Percentiles rank a stretch among this genome's conserved stretches.
Evolutionary conservation across 2,113 vertebrate genomes (phyloP).

Genomic region (Scartelaos histophorus): DNA sequence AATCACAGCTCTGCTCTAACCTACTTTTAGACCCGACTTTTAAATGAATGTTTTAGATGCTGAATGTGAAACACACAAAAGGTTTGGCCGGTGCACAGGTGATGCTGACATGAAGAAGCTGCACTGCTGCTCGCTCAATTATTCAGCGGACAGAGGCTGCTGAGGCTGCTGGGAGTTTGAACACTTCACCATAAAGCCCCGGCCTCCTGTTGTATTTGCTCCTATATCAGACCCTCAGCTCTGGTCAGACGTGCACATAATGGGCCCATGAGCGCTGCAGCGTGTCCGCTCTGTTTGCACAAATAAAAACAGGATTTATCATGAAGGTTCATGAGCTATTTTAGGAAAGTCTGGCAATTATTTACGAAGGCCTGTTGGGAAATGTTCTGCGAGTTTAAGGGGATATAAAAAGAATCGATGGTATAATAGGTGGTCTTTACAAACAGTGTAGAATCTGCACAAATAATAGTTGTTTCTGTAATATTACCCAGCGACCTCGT

Average conservation of each 20-base stretch:
- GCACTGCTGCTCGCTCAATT: conserved; percentile 52
- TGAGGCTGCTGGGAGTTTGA: conserved; percentile 40
- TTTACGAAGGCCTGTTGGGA: conserved; percentile 41
- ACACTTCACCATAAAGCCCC: conserved; percentile 58
- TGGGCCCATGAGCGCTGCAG: conserved; percentile 57
- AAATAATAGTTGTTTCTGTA: too few species aligned
- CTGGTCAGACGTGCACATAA: conserved; percentile 61
- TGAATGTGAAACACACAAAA: conserved; percentile 7
- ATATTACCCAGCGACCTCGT: too few species aligned
- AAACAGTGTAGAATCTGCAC: not conserved
- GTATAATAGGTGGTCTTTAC: too few species aligned
- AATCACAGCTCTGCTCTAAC: too few species aligned
- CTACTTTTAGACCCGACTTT: not conserved
- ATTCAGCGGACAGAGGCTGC: conserved; percentile 54
- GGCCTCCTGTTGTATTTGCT: not conserved
- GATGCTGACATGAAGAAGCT: conserved; percentile 19
- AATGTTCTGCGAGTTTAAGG: conserved; percentile 22
- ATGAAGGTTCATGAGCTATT: conserved; percentile 57
- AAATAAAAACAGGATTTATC: conserved; percentile 52
- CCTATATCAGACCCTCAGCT: conserved; percentile 36
- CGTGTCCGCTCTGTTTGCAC: conserved; percentile 49
- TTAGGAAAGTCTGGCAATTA: conserved; percentile 67
- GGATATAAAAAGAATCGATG: not conserved
- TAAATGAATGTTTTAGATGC: conserved; percentile 6
- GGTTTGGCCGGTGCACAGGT: conserved; percentile 17